Base-by-base conservation (phyloP, 2,888 invertebrate genomes). In the Lasioglossum villosulum region DNA sequence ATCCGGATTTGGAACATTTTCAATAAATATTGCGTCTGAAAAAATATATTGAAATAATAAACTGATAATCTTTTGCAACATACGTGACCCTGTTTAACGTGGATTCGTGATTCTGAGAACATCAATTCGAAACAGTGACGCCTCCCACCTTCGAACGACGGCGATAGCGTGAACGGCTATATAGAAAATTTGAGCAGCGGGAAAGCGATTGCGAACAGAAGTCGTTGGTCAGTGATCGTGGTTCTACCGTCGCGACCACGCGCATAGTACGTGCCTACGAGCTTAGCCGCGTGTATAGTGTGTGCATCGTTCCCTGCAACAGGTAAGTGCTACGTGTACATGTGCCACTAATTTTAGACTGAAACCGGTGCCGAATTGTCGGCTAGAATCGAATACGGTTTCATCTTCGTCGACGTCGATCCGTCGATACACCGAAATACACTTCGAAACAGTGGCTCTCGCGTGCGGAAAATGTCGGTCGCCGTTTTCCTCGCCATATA, bases 241-340 rank as follows among this genome's bases (percentile, higher is more conserved):
- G 27, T 16, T 48, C 23, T n/a, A 16, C 6, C 30, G 39, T 27
- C 12, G n/a, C 39, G 19, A n/a, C 42, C 6, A 42, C 19, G 70
- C 39, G 39, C 6, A 5, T 70, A 39, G 39, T 70, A 70, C 39
- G 1, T 39, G 39, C 1, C n/a, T 2, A 70, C 70, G 0, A 39
- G 39, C 5, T 39, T 2, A 39, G n/a, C 12, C 70, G 63, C 70
- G 52, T 73, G 5, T 70, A 70, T 5, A 37, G 63, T 72, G 45
- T 30, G 39, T 16, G 27, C 19, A 23, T 30, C 19, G 19, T 37
- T 37, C 59, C 16, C 39, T 72, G 52, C 75, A 88, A 81, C 72
- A 88, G 83, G 88, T 88, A 52, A 23, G 48, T 23, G 4, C 16
- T 16, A 86, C 30, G 82, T 71, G 56, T 8, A 0, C n/a, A 19